Evolutionary conservation across 1,140 invertebrate genomes (phyloP), one percentile per base, ranked within the genome.

Genomic region (Oedothorax gibbosus): DNA sequence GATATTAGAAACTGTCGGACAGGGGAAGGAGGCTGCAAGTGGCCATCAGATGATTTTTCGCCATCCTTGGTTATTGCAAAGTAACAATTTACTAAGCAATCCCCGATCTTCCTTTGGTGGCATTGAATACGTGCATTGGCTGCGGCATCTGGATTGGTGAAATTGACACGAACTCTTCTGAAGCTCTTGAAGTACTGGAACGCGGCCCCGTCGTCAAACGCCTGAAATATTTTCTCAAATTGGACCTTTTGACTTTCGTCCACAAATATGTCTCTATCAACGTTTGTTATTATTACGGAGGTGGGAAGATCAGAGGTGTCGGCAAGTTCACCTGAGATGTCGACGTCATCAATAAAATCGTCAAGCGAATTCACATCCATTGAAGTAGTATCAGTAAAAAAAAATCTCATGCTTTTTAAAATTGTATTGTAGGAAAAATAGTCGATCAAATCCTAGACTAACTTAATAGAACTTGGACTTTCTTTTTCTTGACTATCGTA

Each of bases 1-100:
- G 98, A 99, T 89, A 99, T 99, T 76, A 99, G 93, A 92, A 99
- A 99, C 92, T 99, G 97, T 92, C 99, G 98, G n/a, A 95, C 94
- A 75, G 95, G 95, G 79, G 96, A 94, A 65, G 98, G 98, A 12
- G 96, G 96, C 88, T 96, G 94, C 82, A 99, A 92, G 90, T 96
- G 94, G 87, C 88, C 87, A 93, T 89, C 89, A 51, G 86, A 86
- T 10, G 62, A 12, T 35, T 35, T 35, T 75, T 87, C 80, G 35
- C 66, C 57, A 35, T 72, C 64, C 51, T 85, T 87, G 53, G 75
- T 50, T 68, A 77, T 35, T 35, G 96, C 96, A 91, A 98, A 98
- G 89, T 98, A 98, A 90, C 96, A 98, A 88, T 96, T 97, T 78
- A 98, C 96, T 68, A 93, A 91, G 49, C 93, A 94, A 84, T 95